Evolutionary conservation across 2,797 vertebrate species (phyloP), one percentile per base, ranked within the genome.

Genomic region (Hyperoplus lanceolatus): DNA sequence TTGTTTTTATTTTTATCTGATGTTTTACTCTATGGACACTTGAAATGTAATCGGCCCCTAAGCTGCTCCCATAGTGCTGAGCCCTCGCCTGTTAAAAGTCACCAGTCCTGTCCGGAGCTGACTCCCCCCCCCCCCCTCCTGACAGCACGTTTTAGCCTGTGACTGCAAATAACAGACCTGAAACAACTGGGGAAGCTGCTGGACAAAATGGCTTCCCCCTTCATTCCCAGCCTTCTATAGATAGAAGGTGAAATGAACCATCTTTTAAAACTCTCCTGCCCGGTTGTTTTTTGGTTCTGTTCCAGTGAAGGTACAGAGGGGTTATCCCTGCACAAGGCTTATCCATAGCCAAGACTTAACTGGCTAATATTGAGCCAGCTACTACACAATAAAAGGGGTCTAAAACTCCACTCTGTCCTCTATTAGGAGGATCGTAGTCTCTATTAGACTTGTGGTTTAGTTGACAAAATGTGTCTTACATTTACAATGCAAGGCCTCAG

Each of bases 31-130:
- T 41, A 73, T 82, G 83, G 93, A 93, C 92, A 90, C 90, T 93
- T 93, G 91, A 94, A 94, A 92, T 93, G 92, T 94, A 89, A 89
- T 84, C 49, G 73, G 82, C 90, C 89, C 90, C 88, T 83, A 87
- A 87, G 91, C 91, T 92, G 92, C 92, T 94, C 91, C 83, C 29
- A 29, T 87, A 87, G 79, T 93, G 90, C 90, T 91, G 90, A 90
- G 93, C 89, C 29, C 89, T 90, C 48, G 79, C 86, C 90, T 90
- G 80, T 84, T 82, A 77, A 72, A 77, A 90, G 84, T 89, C 88
- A 29, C 76, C 71, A 55, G 82, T 77, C 90, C 84, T 77, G 87
- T 87, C 62, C 65, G 12, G 82, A 83, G 79, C 67, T 13, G 50
- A 68, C 73, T 29, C 81, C 72, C 57, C 38, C 39, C 14, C 43